phyloP scores from a whole-genome alignment of 1,140 invertebrate species.

The Gyrodactylus salaris region DNA sequence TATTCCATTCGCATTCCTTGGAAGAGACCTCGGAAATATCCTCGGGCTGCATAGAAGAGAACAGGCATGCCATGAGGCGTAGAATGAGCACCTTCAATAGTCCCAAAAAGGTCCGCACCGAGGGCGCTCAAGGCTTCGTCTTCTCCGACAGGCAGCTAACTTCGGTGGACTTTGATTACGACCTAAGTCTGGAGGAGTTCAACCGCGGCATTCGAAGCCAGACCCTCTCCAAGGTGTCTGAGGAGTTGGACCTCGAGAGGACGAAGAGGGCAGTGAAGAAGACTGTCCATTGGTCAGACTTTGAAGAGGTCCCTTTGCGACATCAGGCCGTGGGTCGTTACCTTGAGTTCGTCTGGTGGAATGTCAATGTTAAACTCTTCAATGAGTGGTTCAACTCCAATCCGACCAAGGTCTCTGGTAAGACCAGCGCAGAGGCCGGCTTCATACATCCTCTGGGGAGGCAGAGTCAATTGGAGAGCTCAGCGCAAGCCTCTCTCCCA shows the following conservation, averaged over 20 bases:
- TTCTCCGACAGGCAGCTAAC: background rate
- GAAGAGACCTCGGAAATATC: background rate
- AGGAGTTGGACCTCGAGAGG: background rate
- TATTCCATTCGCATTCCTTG: background rate
- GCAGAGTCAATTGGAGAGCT: background rate
- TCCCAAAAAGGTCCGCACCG: background rate
- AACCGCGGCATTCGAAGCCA: background rate
- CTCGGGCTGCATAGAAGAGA: background rate
- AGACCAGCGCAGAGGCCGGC: background rate
- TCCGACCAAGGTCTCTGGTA: background rate
- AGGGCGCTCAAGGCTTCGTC: background rate
- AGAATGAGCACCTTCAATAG: background rate
- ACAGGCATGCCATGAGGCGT: background rate
- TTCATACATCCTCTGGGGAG: background rate
- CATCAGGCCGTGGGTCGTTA: slow-evolving; percentile 5
- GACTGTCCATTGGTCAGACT: slow-evolving; percentile 4
- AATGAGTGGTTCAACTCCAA: background rate
- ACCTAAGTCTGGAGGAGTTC: background rate
- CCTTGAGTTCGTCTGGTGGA: background rate
- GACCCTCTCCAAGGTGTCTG: background rate
- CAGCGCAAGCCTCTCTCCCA: background rate
- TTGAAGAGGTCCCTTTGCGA: background rate
- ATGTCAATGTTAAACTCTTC: background rate
- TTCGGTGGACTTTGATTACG: background rate
- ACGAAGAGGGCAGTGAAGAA: background rate